Base-by-base conservation (phyloP, 2,797 vertebrate genomes). In the Gorsachius magnificus region DNA sequence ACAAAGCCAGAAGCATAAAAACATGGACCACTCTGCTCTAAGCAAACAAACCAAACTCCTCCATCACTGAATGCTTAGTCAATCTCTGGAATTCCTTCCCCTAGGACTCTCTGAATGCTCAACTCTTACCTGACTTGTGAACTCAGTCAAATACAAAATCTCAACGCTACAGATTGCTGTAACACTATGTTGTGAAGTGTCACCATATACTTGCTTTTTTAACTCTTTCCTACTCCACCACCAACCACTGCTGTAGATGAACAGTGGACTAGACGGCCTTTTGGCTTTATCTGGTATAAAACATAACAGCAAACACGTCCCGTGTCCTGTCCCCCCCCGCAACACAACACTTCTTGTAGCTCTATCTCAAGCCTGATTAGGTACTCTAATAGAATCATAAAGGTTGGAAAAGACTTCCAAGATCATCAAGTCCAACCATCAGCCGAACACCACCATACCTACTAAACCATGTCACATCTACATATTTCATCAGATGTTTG, bases 131-230 rank as follows among this genome's bases (percentile, higher is more conserved):
- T 19, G 25, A 29, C 26, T 84, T 51, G 33, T 2, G 38, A 70
- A 43, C 45, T 58, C 22, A 4, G 65, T 81, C 57, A 68, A 48
- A 85, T 41, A 63, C 14, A 31, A 70, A 72, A 54, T 46, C 65
- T 43, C 3, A 0, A 22, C 0, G 3, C 29, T 66, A 28, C 1
- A 53, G n/a, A 45, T 2, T 36, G 20, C 29, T 71, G 36, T 35
- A 65, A 66, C 3, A 11, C 17, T 18, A 50, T 0, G 1, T 21
- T 26, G 14, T 43, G 13, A 70, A 36, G 33, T 9, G 21, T 43
- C 46, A 60, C 46, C 16, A 22, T 3, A 17, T 11, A 56, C 31
- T 51, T 58, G 17, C 31, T 68, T 66, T 50, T 50, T 78, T 50
- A 35, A 35, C 53, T 45, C 48, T 31, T 68, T 63, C 22, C 36